Conservation (phyloP, 2,113 vertebrate genomes). For the Oryzias curvinotus region DNA sequence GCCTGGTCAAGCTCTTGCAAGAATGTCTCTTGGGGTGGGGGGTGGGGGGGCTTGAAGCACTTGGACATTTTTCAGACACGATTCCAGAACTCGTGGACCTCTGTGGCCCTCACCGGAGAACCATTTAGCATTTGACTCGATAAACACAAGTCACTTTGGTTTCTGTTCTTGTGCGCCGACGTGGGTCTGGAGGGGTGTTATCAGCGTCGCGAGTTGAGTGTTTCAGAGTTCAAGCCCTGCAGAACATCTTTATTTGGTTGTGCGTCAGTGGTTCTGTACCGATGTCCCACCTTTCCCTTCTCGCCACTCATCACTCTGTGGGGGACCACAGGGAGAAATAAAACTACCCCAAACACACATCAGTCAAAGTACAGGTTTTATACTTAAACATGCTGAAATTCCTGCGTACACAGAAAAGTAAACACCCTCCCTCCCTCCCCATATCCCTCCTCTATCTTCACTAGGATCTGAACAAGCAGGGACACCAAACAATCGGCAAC, state of each 20-base stretch:
- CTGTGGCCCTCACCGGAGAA: constrained; percentile 50
- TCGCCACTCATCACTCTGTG: constrained; percentile 44
- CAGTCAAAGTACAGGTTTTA: not conserved
- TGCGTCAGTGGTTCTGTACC: constrained; percentile 19
- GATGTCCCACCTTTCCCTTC: constrained; percentile 19
- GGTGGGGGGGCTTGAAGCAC: constrained; percentile 44
- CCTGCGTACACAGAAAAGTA: constrained; percentile 14
- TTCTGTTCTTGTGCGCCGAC: constrained; percentile 29
- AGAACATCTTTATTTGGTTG: constrained; percentile 36
- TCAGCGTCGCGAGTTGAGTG: constrained; percentile 14
- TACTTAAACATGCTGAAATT: not conserved
- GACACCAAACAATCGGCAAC: constrained; percentile 1
- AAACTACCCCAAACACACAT: constrained; percentile 28
- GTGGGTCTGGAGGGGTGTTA: constrained; percentile 5
- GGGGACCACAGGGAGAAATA: constrained; percentile 35
- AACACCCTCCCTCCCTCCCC: constrained; percentile 6
- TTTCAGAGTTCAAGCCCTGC: constrained; percentile 19
- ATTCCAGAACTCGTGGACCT: constrained; percentile 57
- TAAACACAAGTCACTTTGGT: constrained; percentile 55
- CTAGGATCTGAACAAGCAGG: constrained; percentile 14
- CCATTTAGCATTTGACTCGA: constrained; percentile 54
- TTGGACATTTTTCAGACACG: constrained; percentile 59
- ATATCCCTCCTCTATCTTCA: constrained; percentile 6
- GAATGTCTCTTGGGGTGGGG: constrained; percentile 43
- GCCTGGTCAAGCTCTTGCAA: constrained; percentile 53